phyloP scores from a whole-genome alignment of 1,140 invertebrate species.

The Drosophila pruinosa region DNA sequence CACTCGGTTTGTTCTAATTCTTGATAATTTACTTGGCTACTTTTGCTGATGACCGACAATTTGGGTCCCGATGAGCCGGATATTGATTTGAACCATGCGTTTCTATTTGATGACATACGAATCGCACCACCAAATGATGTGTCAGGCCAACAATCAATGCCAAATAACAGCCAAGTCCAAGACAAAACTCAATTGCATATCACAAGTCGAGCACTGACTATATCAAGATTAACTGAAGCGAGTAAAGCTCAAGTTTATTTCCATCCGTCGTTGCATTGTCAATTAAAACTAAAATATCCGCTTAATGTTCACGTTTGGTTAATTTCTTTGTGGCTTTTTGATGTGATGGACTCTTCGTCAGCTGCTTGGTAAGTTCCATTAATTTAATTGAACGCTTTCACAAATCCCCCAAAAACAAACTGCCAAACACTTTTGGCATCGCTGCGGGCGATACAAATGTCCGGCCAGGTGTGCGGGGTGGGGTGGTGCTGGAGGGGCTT shows the following conservation, averaged over 20 bases:
- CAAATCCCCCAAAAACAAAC: conserved; percentile 61
- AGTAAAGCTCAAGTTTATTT: neutral
- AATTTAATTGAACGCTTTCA: conserved; percentile 81
- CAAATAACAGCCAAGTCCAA: conserved; percentile 7
- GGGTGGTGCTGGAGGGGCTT: neutral
- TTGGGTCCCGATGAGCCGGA: conserved; percentile 62
- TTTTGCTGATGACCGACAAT: conserved; percentile 45
- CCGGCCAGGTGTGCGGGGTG: neutral
- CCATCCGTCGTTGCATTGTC: conserved; percentile 20
- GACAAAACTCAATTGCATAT: neutral
- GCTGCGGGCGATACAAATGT: conserved; percentile 27
- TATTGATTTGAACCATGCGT: conserved; percentile 32
- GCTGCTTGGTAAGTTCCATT: conserved; percentile 57
- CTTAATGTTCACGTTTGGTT: conserved; percentile 34
- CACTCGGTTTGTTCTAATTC: conserved; percentile 66
- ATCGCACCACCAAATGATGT: neutral
- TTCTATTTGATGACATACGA: conserved; percentile 21
- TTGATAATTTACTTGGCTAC: conserved; percentile 62
- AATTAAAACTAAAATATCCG: conserved; percentile 54
- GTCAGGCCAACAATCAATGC: conserved; percentile 6
- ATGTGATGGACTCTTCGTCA: neutral
- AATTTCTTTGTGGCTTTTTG: conserved; percentile 49
- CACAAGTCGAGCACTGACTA: neutral
- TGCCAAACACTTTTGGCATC: conserved; percentile 7
- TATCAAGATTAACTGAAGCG: neutral